These are phyloP conservation scores for Balaenoptera acutorostrata DNA, from an alignment of 2,113 vertebrate genomes.

Conservation along the genomic window DNA sequence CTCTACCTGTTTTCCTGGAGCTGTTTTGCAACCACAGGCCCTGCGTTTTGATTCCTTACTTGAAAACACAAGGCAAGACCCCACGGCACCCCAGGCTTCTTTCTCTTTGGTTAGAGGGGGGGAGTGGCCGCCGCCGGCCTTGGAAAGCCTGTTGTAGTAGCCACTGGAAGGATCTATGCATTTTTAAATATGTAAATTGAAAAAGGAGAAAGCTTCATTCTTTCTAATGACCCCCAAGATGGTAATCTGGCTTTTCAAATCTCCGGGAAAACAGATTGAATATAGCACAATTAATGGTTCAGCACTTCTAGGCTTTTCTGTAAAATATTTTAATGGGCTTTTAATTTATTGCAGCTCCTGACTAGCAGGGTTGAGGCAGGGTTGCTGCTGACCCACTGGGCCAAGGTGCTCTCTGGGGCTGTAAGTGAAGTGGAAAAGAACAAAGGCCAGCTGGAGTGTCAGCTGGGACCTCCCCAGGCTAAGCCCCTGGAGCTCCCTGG, in stretches of 20 bases:
- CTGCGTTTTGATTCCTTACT: slow-evolving; percentile 30
- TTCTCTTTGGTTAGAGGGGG: slow-evolving; percentile 54
- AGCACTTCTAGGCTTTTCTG: slow-evolving; percentile 80
- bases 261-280: slow-evolving; percentile 81
- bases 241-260: slow-evolving; percentile 78
- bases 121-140: slow-evolving; percentile 55
- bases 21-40: slow-evolving; percentile 66
- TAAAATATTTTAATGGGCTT: slow-evolving; percentile 81
- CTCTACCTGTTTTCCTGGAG: slow-evolving; percentile 69
- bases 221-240: slow-evolving; percentile 78
- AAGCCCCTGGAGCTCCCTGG: neutral
- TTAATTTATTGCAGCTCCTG: slow-evolving; percentile 79
- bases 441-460: neutral
- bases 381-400: neutral
- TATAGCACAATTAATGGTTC: slow-evolving; percentile 81
- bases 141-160: slow-evolving; percentile 65
- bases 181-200: slow-evolving; percentile 80
- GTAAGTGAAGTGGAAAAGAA: neutral
- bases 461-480: neutral
- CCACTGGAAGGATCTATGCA: slow-evolving; percentile 61
- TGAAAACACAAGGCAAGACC: slow-evolving; percentile 38
- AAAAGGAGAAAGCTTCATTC: slow-evolving; percentile 73
- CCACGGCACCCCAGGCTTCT: neutral
- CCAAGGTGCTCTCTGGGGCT: neutral
- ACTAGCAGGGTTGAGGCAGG: slow-evolving; percentile 68